These are phyloP conservation scores for Octodonta nipae DNA, from an alignment of 2,888 invertebrate species.

Conservation along the genomic window DNA sequence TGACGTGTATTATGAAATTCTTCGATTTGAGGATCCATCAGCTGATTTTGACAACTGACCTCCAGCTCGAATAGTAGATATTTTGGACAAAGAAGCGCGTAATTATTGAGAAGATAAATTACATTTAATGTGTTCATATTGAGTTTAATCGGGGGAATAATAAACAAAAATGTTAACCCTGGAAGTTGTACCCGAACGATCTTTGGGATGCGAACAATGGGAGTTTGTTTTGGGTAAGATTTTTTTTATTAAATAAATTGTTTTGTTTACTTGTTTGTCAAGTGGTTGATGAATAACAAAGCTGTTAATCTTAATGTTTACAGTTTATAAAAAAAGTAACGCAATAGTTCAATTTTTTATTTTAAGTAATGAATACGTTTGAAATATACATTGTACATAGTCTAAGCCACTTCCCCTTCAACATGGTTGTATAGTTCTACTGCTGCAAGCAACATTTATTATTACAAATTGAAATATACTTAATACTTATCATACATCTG, in stretches of 20 bases:
- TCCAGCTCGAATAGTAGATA: no score
- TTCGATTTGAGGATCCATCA: no score
- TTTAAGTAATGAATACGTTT: no score
- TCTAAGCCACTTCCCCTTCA: no score
- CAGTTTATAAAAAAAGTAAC: no score
- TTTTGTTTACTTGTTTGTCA: constrained; percentile 10
- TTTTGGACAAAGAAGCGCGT: constrained; percentile 16
- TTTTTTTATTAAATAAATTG: constrained; percentile 8
- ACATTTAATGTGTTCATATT: constrained; percentile 8
- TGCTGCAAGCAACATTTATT: no score
- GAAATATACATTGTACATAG: no score
- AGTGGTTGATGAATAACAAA: constrained; percentile 10
- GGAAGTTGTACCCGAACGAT: constrained; percentile 90
- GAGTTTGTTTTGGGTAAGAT: constrained; percentile 88
- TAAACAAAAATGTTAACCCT: constrained; percentile 74
- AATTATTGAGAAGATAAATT: constrained; percentile 13
- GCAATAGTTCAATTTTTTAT: no score
- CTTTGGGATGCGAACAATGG: constrained; percentile 94
- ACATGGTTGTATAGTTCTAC: no score
- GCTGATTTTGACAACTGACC: constrained; percentile 10
- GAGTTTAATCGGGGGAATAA: constrained; percentile 6
- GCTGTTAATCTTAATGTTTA: not conserved
- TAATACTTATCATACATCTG: no score
- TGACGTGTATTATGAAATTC: no score
- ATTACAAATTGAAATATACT: no score